phyloP scores from a whole-genome alignment of 1,140 invertebrate species.

The Macrosteles quadrilineatus region DNA sequence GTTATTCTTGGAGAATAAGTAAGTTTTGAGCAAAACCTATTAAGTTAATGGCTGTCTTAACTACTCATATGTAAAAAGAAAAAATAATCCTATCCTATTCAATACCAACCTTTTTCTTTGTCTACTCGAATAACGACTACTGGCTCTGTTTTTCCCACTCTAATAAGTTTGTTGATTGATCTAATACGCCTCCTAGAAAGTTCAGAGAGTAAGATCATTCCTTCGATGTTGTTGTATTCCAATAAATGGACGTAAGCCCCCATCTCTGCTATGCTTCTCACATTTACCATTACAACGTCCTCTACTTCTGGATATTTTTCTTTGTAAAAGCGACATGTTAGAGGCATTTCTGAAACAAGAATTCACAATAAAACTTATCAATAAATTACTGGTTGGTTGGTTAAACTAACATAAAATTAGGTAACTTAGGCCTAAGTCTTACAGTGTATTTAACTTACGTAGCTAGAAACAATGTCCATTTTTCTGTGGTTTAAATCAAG shows the following conservation, averaged over 20 bases:
- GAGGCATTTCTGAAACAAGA: conserved; percentile 69
- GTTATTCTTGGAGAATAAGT: too few relatives aligned
- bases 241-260: conserved; percentile 97
- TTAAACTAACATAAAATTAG: too few relatives aligned
- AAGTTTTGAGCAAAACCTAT: too few relatives aligned
- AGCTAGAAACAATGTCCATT: too few relatives aligned
- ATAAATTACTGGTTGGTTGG: too few relatives aligned
- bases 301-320: conserved; percentile 98
- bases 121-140: conserved; percentile 99
- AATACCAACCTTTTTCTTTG: conserved; percentile 93
- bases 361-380: too few relatives aligned
- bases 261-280: conserved; percentile 98
- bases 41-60: too few relatives aligned
- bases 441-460: too few relatives aligned
- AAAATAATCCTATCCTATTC: too few relatives aligned
- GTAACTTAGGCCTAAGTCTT: too few relatives aligned
- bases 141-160: conserved; percentile 97
- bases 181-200: conserved; percentile 97
- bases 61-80: too few relatives aligned
- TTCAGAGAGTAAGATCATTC: conserved; percentile 94
- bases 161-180: conserved; percentile 99
- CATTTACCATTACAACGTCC: conserved; percentile 99
- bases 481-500: too few relatives aligned
- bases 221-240: conserved; percentile 99
- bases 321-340: conserved; percentile 97